Percentiles rank a stretch among this genome's conserved stretches.
phyloP scores from a whole-genome alignment of 2,113 vertebrate species.

The Thalassarche chlororhynchos region DNA sequence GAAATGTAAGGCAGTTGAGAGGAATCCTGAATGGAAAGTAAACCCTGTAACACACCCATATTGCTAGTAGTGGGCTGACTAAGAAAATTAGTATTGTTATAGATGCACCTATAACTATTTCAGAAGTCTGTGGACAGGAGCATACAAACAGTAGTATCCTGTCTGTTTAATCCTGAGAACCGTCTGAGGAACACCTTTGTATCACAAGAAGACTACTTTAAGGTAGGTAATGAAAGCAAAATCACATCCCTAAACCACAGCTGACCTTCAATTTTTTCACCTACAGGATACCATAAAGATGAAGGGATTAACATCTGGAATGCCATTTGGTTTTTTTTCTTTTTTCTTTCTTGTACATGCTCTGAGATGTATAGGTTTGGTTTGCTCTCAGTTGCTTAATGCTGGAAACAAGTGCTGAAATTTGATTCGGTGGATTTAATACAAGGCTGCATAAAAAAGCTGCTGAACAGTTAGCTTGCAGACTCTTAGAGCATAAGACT shows the following conservation, averaged over 20 bases:
- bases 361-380: neutral
- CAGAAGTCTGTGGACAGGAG: slow-evolving; percentile 82
- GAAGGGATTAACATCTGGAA: neutral
- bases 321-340: neutral
- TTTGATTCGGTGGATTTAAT: neutral
- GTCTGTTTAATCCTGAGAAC: slow-evolving; percentile 75
- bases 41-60: neutral
- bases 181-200: slow-evolving; percentile 68
- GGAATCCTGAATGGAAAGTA: neutral
- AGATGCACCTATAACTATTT: slow-evolving; percentile 54
- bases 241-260: neutral
- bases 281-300: neutral
- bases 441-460: neutral
- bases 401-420: neutral
- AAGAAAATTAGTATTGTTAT: neutral
- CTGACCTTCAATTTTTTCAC: neutral
- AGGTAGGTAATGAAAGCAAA: slow-evolving; percentile 64
- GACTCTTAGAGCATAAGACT: neutral
- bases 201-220: slow-evolving; percentile 74
- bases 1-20: neutral
- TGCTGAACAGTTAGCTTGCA: neutral
- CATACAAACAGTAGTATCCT: slow-evolving; percentile 80
- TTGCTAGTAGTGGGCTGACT: neutral
- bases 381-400: neutral
- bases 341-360: neutral